Evolutionary conservation across 2,797 vertebrate species (phyloP).

Genomic region (Eospalax fontanierii): DNA sequence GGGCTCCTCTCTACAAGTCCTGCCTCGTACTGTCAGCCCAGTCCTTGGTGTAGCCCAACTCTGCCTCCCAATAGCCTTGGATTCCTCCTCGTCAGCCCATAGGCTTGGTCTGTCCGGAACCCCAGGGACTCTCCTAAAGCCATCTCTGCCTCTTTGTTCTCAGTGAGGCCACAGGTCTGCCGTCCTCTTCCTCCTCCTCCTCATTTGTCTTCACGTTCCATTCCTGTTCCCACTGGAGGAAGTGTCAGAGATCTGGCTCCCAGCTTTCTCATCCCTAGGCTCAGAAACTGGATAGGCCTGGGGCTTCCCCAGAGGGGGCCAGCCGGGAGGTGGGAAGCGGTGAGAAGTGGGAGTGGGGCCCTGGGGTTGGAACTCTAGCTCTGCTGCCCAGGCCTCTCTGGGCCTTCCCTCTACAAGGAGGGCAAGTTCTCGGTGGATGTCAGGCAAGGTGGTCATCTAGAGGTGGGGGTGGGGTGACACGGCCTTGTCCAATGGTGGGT

Average conservation of each 20-base stretch:
- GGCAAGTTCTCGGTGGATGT: neutral
- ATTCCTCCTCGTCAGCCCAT: neutral
- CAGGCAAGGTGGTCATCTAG: neutral
- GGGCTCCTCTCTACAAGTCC: neutral
- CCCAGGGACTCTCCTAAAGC: neutral
- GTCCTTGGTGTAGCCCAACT: neutral
- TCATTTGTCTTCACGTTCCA: accelerated
- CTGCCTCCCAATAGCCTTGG: neutral
- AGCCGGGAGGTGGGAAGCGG: neutral
- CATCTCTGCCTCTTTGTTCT: neutral
- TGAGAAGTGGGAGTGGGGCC: neutral
- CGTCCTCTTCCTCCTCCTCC: neutral
- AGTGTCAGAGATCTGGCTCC: neutral
- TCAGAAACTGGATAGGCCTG: neutral
- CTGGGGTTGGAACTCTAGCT: neutral
- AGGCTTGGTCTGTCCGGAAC: neutral
- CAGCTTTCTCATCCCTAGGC: neutral
- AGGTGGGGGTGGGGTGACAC: neutral
- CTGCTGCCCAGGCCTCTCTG: neutral
- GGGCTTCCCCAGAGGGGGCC: neutral
- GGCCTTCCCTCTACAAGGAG: neutral
- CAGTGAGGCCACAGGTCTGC: neutral
- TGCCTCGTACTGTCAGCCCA: accelerated
- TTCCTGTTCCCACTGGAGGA: neutral
- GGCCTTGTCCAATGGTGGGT: accelerated